A percentile compares a stretch with the other conserved stretches of the same genome.
These are phyloP conservation scores for Papilio xuthus DNA, from an alignment of 1,140 invertebrate genomes.

Conservation along the genomic window DNA sequence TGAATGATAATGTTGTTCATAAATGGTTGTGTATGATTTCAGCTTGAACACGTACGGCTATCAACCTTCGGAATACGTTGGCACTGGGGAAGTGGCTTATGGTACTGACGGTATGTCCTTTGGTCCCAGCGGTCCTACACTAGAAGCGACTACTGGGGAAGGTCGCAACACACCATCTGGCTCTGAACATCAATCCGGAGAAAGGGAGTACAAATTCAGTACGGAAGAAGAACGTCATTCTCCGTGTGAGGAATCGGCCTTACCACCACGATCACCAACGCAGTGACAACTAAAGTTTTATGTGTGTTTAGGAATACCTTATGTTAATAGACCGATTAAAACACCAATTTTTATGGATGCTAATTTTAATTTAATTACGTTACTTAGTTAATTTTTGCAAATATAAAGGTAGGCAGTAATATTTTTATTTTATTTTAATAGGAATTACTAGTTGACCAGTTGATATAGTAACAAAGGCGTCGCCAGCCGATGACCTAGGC, in stretches of 20 bases:
- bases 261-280: slow-evolving; percentile 62
- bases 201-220: slow-evolving; percentile 74
- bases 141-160: slow-evolving; percentile 59
- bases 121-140: slow-evolving; percentile 56
- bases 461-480: not conserved
- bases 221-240: slow-evolving; percentile 72
- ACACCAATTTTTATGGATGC: slow-evolving; percentile 28
- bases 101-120: slow-evolving; percentile 66
- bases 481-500: not conserved
- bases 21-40: slow-evolving; percentile 45
- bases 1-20: not conserved
- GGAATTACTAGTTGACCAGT: not conserved
- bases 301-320: slow-evolving; percentile 28
- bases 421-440: slow-evolving; percentile 16
- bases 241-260: slow-evolving; percentile 61
- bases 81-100: slow-evolving; percentile 66
- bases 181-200: slow-evolving; percentile 63
- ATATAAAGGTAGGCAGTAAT: not conserved
- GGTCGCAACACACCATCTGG: slow-evolving; percentile 58
- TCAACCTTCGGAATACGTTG: slow-evolving; percentile 73
- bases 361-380: slow-evolving; percentile 16
- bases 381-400: slow-evolving; percentile 31
- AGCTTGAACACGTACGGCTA: slow-evolving; percentile 76
- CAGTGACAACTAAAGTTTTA: slow-evolving; percentile 53
- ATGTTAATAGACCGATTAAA: not conserved